Conservation (phyloP, 2,888 invertebrate species). For the Pegoplata infirma region DNA sequence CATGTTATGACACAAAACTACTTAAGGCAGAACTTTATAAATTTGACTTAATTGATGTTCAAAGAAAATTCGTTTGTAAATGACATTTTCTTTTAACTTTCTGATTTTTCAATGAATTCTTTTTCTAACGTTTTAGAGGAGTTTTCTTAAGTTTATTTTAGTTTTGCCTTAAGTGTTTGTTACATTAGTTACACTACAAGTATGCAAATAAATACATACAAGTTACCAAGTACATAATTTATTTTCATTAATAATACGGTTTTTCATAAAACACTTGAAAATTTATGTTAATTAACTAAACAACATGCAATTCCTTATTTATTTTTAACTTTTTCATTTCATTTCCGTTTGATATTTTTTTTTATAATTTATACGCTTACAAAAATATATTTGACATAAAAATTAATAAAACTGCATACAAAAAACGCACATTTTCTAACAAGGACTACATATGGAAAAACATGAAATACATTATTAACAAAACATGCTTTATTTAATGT, state of each 20-base stretch:
- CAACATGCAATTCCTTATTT: constrained; percentile 51
- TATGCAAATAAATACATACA: neutral
- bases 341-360: neutral
- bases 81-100: no score
- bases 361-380: neutral
- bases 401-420: neutral
- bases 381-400: neutral
- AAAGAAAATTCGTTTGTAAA: no score
- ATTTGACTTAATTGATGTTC: neutral
- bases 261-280: constrained; percentile 29
- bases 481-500: neutral
- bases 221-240: neutral
- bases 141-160: neutral
- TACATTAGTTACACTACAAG: neutral
- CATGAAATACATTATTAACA: constrained; percentile 47
- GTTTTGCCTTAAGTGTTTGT: neutral
- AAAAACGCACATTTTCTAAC: no score
- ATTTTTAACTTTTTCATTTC: neutral
- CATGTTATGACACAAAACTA: neutral
- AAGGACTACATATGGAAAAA: constrained; percentile 19
- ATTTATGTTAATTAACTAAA: constrained; percentile 55
- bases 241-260: neutral
- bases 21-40: neutral
- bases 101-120: no score
- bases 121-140: no score